These are phyloP conservation scores for Bombus picipes DNA, from an alignment of 1,140 invertebrate genomes.

Conservation along the genomic window DNA sequence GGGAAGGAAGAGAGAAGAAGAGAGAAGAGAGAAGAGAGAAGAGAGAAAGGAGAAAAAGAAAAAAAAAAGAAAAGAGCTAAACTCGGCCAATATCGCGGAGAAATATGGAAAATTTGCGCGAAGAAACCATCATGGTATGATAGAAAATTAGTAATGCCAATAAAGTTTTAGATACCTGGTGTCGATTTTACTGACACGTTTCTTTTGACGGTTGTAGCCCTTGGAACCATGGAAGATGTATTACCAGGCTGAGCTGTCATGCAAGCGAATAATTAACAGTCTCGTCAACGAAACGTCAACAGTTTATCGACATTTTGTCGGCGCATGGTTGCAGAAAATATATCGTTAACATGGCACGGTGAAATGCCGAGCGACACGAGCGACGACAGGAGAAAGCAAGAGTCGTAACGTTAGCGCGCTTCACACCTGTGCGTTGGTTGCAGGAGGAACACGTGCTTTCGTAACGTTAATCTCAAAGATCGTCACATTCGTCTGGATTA, in stretches of 20 bases:
- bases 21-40: no score
- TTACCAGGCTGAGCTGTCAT: constrained; percentile 77
- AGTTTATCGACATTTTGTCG: constrained; percentile 48
- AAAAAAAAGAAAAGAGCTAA: no score
- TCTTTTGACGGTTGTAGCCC: constrained; percentile 73
- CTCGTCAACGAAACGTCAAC: constrained; percentile 52
- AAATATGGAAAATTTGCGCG: background rate
- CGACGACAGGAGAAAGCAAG: constrained; percentile 51
- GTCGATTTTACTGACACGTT: constrained; percentile 71
- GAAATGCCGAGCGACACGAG: constrained; percentile 17
- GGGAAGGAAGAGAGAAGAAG: background rate
- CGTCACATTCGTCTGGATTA: constrained; percentile 12
- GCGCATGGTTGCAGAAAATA: background rate
- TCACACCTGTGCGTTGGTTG: constrained; percentile 33
- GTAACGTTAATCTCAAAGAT: constrained; percentile 35
- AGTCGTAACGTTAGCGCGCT: constrained; percentile 34
- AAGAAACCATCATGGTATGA: background rate
- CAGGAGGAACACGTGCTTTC: constrained; percentile 34
- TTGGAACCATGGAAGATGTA: constrained; percentile 60
- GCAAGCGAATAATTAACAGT: constrained; percentile 73
- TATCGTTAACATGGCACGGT: constrained; percentile 35
- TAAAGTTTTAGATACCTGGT: constrained; percentile 69
- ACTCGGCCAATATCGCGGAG: background rate
- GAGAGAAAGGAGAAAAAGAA: no score
- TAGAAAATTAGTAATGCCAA: constrained; percentile 50